Conservation (phyloP, 2,797 vertebrate genomes). For the Lophius americanus region DNA sequence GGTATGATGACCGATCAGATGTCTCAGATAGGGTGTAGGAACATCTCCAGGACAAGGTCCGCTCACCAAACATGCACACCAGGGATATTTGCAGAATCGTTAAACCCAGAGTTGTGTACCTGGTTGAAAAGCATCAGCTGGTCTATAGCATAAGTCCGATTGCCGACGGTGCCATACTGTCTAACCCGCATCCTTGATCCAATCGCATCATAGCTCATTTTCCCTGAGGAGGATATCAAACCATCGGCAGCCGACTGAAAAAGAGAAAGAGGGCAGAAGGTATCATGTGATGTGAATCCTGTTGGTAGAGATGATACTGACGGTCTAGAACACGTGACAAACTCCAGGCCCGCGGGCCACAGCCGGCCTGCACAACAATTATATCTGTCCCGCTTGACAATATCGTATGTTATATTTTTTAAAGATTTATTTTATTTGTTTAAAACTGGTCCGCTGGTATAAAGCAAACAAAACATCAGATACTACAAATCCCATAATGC, state of each 20-base stretch:
- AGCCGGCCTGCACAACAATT: too few species aligned
- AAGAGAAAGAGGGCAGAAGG: neutral
- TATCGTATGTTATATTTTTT: too few species aligned
- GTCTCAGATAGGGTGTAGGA: neutral
- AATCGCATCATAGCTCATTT: conserved; percentile 41
- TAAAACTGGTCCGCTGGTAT: too few species aligned
- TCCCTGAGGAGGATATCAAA: conserved; percentile 10
- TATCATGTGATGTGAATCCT: neutral
- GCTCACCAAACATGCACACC: neutral
- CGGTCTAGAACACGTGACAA: too few species aligned
- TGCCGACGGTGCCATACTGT: rapidly evolving
- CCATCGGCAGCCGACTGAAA: conserved; percentile 29
- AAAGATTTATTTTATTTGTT: too few species aligned
- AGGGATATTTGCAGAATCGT: neutral
- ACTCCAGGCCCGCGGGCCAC: too few species aligned
- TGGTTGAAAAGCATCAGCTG: conserved; percentile 50
- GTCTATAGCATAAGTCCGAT: conserved; percentile 18
- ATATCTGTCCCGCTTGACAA: too few species aligned
- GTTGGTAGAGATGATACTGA: neutral
- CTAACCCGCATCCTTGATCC: conserved; percentile 40
- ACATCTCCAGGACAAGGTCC: neutral
- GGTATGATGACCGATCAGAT: too few species aligned
- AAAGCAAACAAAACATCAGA: too few species aligned
- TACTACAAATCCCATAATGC: too few species aligned
- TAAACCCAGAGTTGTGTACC: conserved; percentile 19